A percentile compares a stretch with the other conserved stretches of the same genome.
These are phyloP conservation scores for Siniperca obscura DNA, from an alignment of 2,797 vertebrate genomes.

Conservation along the genomic window DNA sequence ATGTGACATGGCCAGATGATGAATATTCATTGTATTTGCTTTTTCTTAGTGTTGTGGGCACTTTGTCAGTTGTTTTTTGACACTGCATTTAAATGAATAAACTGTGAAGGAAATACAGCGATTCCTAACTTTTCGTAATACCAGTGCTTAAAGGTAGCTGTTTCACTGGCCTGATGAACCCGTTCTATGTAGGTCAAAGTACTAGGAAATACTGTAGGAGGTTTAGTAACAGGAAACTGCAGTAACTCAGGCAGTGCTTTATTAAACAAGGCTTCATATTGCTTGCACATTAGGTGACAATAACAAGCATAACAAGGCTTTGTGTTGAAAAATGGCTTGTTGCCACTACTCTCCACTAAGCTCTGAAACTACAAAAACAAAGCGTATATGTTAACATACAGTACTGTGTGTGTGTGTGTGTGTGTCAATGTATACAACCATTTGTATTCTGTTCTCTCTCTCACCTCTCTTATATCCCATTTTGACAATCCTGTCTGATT, in stretches of 20 bases:
- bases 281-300: conserved; percentile 9
- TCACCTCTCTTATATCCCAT: conserved; percentile 16
- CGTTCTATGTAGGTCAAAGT: conserved; percentile 39
- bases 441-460: conserved; percentile 1
- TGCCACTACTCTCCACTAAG: conserved; percentile 4
- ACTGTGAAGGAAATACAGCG: neutral
- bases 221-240: conserved; percentile 57
- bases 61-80: neutral
- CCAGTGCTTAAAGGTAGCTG: neutral
- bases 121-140: neutral
- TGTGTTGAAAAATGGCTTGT: conserved; percentile 13
- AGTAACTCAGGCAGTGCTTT: conserved; percentile 28
- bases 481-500: conserved; percentile 26
- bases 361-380: neutral
- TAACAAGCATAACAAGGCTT: conserved; percentile 11
- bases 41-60: neutral
- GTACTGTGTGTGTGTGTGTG: neutral
- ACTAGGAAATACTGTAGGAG: conserved; percentile 51
- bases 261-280: conserved; percentile 33
- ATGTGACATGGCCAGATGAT: conserved; percentile 14
- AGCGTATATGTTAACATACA: neutral
- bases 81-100: neutral
- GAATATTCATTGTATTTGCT: neutral
- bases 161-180: conserved; percentile 10
- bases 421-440: neutral